Percentiles rank a stretch among this genome's conserved stretches.
Evolutionary conservation across 2,797 vertebrate species (phyloP).

Genomic region (Poeciliopsis presidionis): DNA sequence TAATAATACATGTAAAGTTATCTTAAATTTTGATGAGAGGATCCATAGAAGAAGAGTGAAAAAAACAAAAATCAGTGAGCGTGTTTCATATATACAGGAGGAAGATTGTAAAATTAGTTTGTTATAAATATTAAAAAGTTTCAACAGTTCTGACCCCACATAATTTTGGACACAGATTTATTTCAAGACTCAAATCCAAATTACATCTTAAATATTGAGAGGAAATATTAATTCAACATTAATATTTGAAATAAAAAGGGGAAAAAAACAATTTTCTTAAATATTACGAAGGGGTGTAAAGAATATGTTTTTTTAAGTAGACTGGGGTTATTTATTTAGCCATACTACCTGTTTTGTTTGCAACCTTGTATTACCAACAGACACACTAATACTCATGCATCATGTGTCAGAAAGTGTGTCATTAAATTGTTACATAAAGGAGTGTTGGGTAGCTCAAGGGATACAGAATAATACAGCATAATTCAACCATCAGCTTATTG

Average conservation of each 20-base stretch:
- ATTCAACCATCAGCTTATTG: background rate
- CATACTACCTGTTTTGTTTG: background rate
- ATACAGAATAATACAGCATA: background rate
- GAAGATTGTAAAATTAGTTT: background rate
- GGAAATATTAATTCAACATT: background rate
- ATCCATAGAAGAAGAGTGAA: background rate
- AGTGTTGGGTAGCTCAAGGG: background rate
- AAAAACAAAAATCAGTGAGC: background rate
- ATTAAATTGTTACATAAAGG: background rate
- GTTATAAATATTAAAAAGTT: background rate
- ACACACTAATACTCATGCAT: background rate
- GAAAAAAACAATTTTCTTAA: background rate
- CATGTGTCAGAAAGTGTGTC: background rate
- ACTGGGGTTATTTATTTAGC: background rate
- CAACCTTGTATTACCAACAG: background rate
- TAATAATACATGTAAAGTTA: background rate
- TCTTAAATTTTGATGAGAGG: background rate
- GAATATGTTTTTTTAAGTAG: background rate
- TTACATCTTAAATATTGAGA: background rate
- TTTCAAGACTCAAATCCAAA: background rate
- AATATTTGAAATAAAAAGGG: background rate
- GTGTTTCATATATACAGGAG: background rate
- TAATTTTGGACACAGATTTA: background rate
- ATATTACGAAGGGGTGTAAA: background rate
- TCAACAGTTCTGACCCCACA: background rate